A percentile compares a stretch with the other conserved stretches of the same genome.
Evolutionary conservation across 2,113 vertebrate species (phyloP).

Genomic region (Thamnophis sirtalis): DNA sequence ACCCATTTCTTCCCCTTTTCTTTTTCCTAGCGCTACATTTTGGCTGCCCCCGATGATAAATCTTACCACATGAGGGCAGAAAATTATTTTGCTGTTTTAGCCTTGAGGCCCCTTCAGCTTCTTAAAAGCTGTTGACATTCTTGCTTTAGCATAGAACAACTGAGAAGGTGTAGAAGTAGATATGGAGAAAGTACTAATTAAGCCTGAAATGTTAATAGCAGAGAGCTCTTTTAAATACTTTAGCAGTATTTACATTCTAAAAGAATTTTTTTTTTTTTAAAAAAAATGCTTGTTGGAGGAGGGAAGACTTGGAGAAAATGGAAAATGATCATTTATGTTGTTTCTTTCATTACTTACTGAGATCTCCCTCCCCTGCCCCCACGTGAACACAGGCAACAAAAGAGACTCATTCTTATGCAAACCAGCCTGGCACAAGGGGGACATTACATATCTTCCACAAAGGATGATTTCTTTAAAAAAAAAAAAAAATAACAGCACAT

Average conservation of each 20-base stretch:
- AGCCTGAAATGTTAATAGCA: slow-evolving; percentile 67
- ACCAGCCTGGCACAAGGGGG: slow-evolving; percentile 74
- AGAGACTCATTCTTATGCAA: slow-evolving; percentile 86
- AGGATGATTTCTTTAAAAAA: slow-evolving; percentile 74
- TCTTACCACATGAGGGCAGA: not conserved
- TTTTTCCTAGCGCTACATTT: not conserved
- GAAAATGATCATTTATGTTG: slow-evolving; percentile 67
- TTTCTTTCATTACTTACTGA: slow-evolving; percentile 58
- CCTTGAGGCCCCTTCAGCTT: slow-evolving; percentile 27
- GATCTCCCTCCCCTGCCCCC: slow-evolving; percentile 53
- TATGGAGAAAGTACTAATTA: slow-evolving; percentile 57
- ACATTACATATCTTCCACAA: slow-evolving; percentile 76
- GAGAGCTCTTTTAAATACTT: slow-evolving; percentile 56
- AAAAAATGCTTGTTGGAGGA: slow-evolving; percentile 40
- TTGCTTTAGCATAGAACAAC: slow-evolving; percentile 41
- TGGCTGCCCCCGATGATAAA: not conserved
- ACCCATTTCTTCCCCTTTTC: not conserved
- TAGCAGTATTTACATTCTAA: slow-evolving; percentile 66
- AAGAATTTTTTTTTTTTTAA: slow-evolving; percentile 34
- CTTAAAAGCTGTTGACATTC: slow-evolving; percentile 42
- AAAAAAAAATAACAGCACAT: slow-evolving; percentile 54
- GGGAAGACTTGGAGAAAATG: slow-evolving; percentile 55
- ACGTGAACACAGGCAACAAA: slow-evolving; percentile 67
- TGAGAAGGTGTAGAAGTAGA: slow-evolving; percentile 46
- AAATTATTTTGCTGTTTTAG: not conserved